Evolutionary conservation across 2,888 invertebrate genomes (phyloP).

Genomic region (Poecilobothrus nobilitatus): DNA sequence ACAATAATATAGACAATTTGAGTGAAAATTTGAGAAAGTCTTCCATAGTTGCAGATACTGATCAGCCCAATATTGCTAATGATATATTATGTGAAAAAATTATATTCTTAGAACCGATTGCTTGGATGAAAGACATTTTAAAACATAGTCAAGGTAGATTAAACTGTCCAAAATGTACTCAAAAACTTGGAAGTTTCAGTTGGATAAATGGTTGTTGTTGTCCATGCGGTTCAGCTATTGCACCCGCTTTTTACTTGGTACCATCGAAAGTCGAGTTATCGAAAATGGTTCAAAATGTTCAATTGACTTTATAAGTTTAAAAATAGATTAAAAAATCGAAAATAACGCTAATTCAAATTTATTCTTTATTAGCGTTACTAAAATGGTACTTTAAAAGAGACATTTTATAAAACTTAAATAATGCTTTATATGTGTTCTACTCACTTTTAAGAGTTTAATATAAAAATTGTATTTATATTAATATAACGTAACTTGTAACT

Average conservation of each 20-base stretch:
- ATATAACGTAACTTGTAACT: too few relatives aligned
- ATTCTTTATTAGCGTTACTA: not conserved
- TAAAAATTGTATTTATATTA: not conserved
- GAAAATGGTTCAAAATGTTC: constrained; percentile 79
- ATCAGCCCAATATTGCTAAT: constrained; percentile 16
- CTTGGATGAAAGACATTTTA: constrained; percentile 75
- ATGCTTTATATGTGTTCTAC: constrained; percentile 3
- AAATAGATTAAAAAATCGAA: not conserved
- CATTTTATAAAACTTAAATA: not conserved
- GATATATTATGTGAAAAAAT: constrained; percentile 58
- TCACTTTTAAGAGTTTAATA: not conserved
- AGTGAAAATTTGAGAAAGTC: constrained; percentile 15
- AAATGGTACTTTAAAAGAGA: not conserved
- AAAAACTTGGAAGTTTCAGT: constrained; percentile 81
- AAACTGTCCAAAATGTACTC: constrained; percentile 73
- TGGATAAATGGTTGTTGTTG: constrained; percentile 88
- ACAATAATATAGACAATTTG: constrained; percentile 10
- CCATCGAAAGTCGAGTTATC: constrained; percentile 86
- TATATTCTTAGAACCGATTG: constrained; percentile 80
- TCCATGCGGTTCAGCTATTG: constrained; percentile 81
- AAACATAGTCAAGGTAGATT: constrained; percentile 71
- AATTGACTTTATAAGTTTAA: constrained; percentile 57
- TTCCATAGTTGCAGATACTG: constrained; percentile 11
- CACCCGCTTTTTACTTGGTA: constrained; percentile 85
- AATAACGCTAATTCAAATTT: not conserved